Percentiles rank a stretch among this genome's conserved stretches.
These are phyloP conservation scores for Athrips mouffetella DNA, from an alignment of 2,888 invertebrate species.

Conservation along the genomic window DNA sequence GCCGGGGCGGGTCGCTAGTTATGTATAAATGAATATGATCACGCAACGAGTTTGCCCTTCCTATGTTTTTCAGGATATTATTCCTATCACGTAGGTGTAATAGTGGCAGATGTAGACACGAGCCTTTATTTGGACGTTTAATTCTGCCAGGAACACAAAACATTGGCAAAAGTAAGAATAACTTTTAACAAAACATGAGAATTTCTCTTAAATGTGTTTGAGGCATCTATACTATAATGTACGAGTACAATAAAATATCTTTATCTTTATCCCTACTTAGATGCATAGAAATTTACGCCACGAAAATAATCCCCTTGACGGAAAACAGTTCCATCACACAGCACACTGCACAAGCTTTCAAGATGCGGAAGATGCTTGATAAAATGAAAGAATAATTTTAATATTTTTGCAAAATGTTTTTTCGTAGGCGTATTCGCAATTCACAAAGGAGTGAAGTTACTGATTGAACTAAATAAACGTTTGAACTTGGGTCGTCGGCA, in stretches of 20 bases:
- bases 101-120: constrained; percentile 47
- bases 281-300: too few species aligned
- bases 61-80: constrained; percentile 40
- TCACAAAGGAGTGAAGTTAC: neutral
- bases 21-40: constrained; percentile 34
- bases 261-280: too few species aligned
- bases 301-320: too few species aligned
- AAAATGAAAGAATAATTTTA: too few species aligned
- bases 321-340: too few species aligned
- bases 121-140: constrained; percentile 42
- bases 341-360: too few species aligned
- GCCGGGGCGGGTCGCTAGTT: too few species aligned
- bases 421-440: neutral
- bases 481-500: constrained; percentile 25
- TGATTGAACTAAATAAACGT: constrained; percentile 27
- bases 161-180: neutral
- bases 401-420: neutral
- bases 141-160: constrained; percentile 24
- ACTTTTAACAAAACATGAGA: too few species aligned
- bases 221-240: too few species aligned
- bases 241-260: too few species aligned
- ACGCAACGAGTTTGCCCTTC: constrained; percentile 49
- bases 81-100: constrained; percentile 45
- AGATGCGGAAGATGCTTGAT: too few species aligned
- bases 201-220: too few species aligned